Evolutionary conservation across 23 tunicate species (phyloP).

Genomic region (Phallusia fumigata): DNA sequence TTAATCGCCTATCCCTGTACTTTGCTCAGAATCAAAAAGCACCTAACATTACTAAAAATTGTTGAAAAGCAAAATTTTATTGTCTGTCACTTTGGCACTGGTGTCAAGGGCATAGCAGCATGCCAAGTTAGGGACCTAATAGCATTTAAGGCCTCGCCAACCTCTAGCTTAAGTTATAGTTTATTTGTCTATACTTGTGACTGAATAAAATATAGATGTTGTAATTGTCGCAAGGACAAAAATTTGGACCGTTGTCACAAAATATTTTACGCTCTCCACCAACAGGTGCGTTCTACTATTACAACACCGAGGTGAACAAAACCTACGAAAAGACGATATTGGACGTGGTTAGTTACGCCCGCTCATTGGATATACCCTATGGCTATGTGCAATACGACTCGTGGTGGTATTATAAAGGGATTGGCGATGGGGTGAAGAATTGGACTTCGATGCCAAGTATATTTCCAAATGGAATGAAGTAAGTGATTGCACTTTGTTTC

Average conservation of each 20-base stretch:
- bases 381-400: constrained; percentile 90
- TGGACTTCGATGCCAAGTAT: constrained; percentile 79
- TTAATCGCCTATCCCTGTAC: no score
- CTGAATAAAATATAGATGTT: background rate
- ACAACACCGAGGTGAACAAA: constrained; percentile 74
- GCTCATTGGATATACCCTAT: constrained; percentile 53
- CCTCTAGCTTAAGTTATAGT: no score
- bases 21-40: no score
- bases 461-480: constrained; percentile 88
- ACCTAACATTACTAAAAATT: no score
- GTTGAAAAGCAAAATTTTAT: no score
- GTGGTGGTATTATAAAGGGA: constrained; percentile 93
- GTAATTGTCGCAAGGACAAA: background rate
- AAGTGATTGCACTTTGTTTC: constrained; percentile 16
- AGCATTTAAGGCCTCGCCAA: no score
- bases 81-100: no score
- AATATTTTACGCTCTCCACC: background rate
- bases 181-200: no score
- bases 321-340: constrained; percentile 82
- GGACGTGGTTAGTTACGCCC: constrained; percentile 55
- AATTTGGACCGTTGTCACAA: background rate
- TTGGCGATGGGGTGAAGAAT: constrained; percentile 74
- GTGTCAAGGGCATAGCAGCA: no score
- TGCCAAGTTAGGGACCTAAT: no score
- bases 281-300: constrained; percentile 88